phyloP scores from a whole-genome alignment of 2,888 invertebrate genomes.

The Tetranychus truncatus region DNA sequence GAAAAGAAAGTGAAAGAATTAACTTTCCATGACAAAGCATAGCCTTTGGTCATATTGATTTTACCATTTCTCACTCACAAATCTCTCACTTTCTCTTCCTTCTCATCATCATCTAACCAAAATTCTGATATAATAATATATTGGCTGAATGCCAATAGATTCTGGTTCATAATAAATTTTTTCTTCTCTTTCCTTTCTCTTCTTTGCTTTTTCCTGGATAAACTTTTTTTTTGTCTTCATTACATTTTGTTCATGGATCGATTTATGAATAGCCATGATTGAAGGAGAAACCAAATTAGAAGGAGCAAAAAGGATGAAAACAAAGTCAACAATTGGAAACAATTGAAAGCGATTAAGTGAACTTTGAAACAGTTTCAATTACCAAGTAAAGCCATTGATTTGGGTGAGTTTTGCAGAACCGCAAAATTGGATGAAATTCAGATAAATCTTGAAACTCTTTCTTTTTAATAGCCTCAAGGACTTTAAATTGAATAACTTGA shows the following conservation, averaged over 20 bases:
- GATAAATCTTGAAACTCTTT: too few species aligned
- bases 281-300: too few species aligned
- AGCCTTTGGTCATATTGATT: not conserved
- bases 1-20: not conserved
- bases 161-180: not conserved
- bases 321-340: too few species aligned
- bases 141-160: slow-evolving; percentile 2
- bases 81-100: not conserved
- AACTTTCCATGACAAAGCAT: not conserved
- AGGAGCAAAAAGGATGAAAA: too few species aligned
- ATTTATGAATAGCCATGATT: not conserved
- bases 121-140: slow-evolving; percentile 1
- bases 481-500: too few species aligned
- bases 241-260: not conserved
- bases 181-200: not conserved
- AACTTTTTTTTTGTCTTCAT: not conserved
- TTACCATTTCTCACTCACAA: not conserved
- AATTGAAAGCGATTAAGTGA: too few species aligned
- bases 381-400: too few species aligned
- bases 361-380: too few species aligned
- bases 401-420: too few species aligned
- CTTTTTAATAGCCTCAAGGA: too few species aligned
- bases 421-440: too few species aligned
- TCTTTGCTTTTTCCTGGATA: not conserved
- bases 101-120: not conserved